Conservation (phyloP, 1,140 invertebrate species). For the Drosophila orena region DNA sequence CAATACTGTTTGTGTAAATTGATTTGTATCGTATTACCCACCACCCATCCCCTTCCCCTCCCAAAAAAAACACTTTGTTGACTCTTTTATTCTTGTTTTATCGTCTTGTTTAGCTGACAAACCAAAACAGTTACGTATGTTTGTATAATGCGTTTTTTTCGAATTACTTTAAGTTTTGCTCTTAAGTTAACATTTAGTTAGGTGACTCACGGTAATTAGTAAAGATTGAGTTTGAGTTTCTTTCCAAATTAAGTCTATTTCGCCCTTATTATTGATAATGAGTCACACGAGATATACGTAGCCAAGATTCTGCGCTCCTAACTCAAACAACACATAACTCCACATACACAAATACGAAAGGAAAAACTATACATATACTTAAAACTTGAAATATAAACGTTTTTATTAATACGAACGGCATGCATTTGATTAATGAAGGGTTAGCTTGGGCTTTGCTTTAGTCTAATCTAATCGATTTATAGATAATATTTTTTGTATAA, state of each 20-base stretch:
- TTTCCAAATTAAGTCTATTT: slow-evolving; percentile 24
- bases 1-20: slow-evolving; percentile 20
- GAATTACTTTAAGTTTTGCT: slow-evolving; percentile 55
- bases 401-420: slow-evolving; percentile 65
- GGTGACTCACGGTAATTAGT: slow-evolving; percentile 39
- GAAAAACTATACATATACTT: slow-evolving; percentile 63
- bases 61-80: slow-evolving; percentile 38
- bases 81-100: slow-evolving; percentile 50
- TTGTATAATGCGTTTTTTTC: slow-evolving; percentile 22
- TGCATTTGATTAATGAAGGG: slow-evolving; percentile 1
- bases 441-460: background rate
- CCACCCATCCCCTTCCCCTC: background rate
- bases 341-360: slow-evolving; percentile 38
- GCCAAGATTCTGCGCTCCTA: slow-evolving; percentile 54
- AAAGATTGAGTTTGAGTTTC: background rate
- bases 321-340: slow-evolving; percentile 56
- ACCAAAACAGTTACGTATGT: slow-evolving; percentile 44
- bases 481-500: slow-evolving; percentile 16
- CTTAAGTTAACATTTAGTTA: slow-evolving; percentile 58
- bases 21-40: slow-evolving; percentile 10
- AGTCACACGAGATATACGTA: slow-evolving; percentile 42
- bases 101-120: slow-evolving; percentile 53
- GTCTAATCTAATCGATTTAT: slow-evolving; percentile 8
- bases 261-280: background rate
- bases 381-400: slow-evolving; percentile 75